phyloP scores from a whole-genome alignment of 2,797 vertebrate genomes.

The Rhinella marina region DNA sequence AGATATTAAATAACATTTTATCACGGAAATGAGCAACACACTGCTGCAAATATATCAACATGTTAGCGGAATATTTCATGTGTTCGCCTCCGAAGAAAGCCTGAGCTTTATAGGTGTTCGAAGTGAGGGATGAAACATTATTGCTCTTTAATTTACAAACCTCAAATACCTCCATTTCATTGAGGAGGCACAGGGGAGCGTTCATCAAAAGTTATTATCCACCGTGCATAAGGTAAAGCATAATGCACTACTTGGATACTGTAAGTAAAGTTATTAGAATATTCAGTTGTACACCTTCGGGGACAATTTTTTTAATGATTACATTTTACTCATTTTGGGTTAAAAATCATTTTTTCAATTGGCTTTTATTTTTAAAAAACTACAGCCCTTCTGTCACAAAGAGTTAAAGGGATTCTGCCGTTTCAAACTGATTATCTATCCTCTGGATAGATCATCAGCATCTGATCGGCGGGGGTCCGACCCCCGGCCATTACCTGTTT shows the following conservation, averaged over 20 bases:
- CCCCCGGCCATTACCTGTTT: no score
- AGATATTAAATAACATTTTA: slow-evolving; percentile 57
- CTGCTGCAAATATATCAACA: slow-evolving; percentile 55
- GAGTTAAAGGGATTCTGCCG: no score
- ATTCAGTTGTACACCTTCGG: neutral
- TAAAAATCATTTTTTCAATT: no score
- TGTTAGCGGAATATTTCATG: slow-evolving; percentile 19
- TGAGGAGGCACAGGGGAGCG: neutral
- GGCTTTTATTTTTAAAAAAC: no score
- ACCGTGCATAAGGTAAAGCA: neutral
- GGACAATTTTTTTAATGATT: no score
- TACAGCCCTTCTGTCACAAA: no score
- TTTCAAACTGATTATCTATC: no score
- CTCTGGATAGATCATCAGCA: no score
- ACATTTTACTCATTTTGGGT: no score
- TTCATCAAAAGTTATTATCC: slow-evolving; percentile 15
- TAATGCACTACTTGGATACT: neutral
- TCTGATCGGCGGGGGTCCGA: no score
- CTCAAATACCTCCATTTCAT: slow-evolving; percentile 13
- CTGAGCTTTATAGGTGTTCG: slow-evolving; percentile 1
- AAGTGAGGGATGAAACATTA: slow-evolving; percentile 30
- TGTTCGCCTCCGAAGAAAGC: slow-evolving; percentile 9
- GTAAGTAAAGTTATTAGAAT: neutral
- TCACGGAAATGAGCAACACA: slow-evolving; percentile 46
- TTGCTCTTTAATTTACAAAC: slow-evolving; percentile 38